These are phyloP conservation scores for Periophthalmus modestus DNA, from an alignment of 2,113 vertebrate species.

Conservation along the genomic window DNA sequence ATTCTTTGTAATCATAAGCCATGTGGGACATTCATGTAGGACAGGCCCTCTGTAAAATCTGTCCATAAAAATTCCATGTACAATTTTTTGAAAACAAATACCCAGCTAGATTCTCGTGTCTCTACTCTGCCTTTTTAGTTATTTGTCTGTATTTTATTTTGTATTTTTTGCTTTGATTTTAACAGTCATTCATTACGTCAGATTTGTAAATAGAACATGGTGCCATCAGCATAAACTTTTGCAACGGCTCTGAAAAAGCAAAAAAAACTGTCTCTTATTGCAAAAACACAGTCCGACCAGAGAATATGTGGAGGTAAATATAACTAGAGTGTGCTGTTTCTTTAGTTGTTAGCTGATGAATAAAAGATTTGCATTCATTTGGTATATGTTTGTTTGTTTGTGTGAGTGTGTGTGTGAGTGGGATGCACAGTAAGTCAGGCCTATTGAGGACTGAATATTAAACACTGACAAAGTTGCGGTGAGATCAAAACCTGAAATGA, in stretches of 20 bases:
- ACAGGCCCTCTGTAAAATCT: conserved; percentile 34
- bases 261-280: conserved; percentile 41
- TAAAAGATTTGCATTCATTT: conserved; percentile 76
- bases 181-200: conserved; percentile 45
- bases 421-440: conserved; percentile 6
- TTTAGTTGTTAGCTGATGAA: conserved; percentile 70
- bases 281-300: conserved; percentile 53
- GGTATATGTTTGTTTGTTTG: conserved; percentile 44
- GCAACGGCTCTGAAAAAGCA: conserved; percentile 51
- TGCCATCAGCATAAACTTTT: conserved; percentile 48
- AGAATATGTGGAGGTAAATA: conserved; percentile 64
- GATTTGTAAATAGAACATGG: conserved; percentile 63
- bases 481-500: conserved; percentile 28
- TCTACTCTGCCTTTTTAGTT: conserved; percentile 13
- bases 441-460: conserved; percentile 29
- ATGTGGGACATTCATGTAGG: conserved; percentile 4
- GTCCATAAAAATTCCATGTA: conserved; percentile 32
- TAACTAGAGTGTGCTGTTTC: conserved; percentile 66
- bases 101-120: conserved; percentile 22
- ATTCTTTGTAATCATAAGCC: conserved; percentile 38
- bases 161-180: conserved; percentile 31
- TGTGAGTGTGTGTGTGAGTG: background rate
- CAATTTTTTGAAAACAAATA: conserved; percentile 23
- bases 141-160: too few relatives aligned
- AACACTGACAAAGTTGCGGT: conserved; percentile 16